Conservation (phyloP, 1,140 invertebrate genomes). For the Ceratina calcarata region DNA sequence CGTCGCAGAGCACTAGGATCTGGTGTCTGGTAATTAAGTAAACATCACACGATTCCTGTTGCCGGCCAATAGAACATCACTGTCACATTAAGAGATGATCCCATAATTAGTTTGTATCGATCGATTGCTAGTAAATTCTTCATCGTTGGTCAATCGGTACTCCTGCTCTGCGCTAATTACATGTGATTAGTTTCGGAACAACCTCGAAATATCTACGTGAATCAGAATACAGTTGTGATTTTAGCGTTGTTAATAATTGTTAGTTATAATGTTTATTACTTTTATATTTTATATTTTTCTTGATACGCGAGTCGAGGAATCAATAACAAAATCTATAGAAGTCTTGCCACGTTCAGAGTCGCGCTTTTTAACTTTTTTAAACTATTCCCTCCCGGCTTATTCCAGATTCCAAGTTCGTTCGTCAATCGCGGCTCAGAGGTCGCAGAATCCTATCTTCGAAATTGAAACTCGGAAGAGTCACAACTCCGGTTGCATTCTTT, state of each 20-base stretch:
- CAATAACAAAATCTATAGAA: background rate
- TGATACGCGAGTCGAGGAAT: background rate
- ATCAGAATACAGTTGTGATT: too few species aligned
- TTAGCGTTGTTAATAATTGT: too few species aligned
- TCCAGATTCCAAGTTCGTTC: background rate
- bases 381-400: background rate
- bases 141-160: constrained; percentile 3
- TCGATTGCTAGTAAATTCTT: constrained; percentile 30
- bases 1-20: background rate
- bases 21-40: constrained; percentile 32
- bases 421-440: background rate
- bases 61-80: constrained; percentile 32
- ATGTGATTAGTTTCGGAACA: too few species aligned
- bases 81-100: constrained; percentile 43
- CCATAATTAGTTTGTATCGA: constrained; percentile 38
- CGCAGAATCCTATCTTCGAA: background rate
- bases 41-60: constrained; percentile 37
- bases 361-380: background rate
- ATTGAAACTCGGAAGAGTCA: background rate
- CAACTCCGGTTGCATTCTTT: background rate
- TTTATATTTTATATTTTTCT: too few species aligned
- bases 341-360: background rate
- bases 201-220: too few species aligned
- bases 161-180: background rate
- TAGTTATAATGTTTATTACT: too few species aligned